A percentile compares a stretch with the other conserved stretches of the same genome.
phyloP scores from a whole-genome alignment of 2,113 vertebrate species.

The Neomonachus schauinslandi region DNA sequence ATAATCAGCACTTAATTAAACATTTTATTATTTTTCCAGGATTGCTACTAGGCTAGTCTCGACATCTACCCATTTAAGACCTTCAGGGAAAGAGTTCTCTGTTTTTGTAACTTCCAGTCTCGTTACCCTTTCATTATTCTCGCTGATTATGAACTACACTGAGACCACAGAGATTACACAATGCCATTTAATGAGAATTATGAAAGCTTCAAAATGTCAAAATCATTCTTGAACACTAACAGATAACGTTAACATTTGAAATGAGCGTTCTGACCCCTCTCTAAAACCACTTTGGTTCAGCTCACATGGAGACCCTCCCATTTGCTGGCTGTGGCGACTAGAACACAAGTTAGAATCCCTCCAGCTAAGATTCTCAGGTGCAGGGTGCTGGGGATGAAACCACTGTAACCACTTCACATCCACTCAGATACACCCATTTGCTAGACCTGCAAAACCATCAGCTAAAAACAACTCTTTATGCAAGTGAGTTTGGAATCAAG shows the following conservation, averaged over 20 bases:
- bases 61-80: background rate
- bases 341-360: background rate
- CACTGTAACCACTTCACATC: constrained; percentile 36
- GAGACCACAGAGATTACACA: background rate
- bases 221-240: background rate
- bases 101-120: background rate
- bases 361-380: background rate
- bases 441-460: constrained; percentile 53
- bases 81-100: background rate
- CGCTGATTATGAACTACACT: background rate
- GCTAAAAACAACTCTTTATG: constrained; percentile 52
- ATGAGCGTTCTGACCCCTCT: background rate
- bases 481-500: constrained; percentile 23
- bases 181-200: background rate
- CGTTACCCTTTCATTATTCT: background rate
- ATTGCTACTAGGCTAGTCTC: background rate
- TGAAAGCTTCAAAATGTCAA: constrained; percentile 9
- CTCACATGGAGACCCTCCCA: background rate
- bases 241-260: background rate
- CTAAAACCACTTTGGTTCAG: background rate
- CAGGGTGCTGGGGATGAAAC: background rate
- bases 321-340: background rate
- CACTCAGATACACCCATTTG: constrained; percentile 24
- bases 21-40: background rate
- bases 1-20: background rate